Conservation (phyloP, 1,140 invertebrate genomes). For the Onthophagus taurus region DNA sequence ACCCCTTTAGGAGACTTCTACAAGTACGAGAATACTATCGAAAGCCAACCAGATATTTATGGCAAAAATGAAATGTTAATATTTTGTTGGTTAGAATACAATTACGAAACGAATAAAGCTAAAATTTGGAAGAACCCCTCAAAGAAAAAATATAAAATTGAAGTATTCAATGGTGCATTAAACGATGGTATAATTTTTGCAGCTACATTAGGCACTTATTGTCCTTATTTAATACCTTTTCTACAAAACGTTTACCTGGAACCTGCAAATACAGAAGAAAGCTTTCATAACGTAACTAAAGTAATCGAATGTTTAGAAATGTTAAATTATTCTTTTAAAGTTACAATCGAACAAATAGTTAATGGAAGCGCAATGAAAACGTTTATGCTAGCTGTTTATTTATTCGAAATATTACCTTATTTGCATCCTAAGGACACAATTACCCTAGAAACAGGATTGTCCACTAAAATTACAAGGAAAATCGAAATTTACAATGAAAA, state of each 20-base stretch:
- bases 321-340: neutral
- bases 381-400: neutral
- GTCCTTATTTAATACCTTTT: constrained; percentile 3
- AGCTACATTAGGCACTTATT: neutral
- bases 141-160: neutral
- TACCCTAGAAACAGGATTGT: neutral
- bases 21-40: neutral
- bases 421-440: neutral
- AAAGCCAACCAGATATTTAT: too few relatives aligned
- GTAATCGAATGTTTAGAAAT: neutral
- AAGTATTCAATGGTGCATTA: neutral
- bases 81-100: neutral
- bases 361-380: neutral
- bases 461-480: neutral
- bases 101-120: neutral
- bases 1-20: neutral
- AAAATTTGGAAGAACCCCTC: neutral
- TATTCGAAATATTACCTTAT: neutral
- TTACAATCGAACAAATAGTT: neutral
- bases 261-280: neutral
- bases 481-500: neutral
- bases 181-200: constrained; percentile 1
- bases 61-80: neutral
- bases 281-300: neutral
- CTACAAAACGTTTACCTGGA: neutral